Percentiles rank a stretch among this genome's conserved stretches.
Evolutionary conservation across 2,888 invertebrate species (phyloP).

Genomic region (Stenichneumon culpator): DNA sequence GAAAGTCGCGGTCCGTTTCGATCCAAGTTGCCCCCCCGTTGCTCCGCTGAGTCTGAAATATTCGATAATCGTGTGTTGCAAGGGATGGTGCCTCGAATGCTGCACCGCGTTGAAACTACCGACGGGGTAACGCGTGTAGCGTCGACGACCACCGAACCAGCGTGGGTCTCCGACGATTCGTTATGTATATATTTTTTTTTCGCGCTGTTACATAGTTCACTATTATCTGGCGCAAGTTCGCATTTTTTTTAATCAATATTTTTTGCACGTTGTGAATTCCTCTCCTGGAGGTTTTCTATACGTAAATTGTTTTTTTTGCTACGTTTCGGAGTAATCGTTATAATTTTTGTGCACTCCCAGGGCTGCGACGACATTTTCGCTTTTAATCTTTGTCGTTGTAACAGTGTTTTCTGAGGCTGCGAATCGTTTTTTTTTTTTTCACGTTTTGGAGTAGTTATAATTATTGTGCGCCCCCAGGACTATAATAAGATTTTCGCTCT

Average conservation of each 20-base stretch:
- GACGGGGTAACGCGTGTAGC: conserved; percentile 34
- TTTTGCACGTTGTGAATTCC: conserved; percentile 6
- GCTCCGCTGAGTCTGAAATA: neutral
- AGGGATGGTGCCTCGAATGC: conserved; percentile 3
- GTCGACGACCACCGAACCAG: conserved; percentile 11
- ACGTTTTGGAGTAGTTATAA: neutral
- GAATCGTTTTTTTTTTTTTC: neutral
- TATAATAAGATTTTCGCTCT: neutral
- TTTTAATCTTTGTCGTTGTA: neutral
- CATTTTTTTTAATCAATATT: neutral
- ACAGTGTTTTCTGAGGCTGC: neutral
- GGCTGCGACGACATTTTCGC: neutral
- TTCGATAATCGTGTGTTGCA: conserved; percentile 35
- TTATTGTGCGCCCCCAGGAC: neutral
- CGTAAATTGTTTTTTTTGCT: neutral
- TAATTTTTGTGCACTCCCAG: neutral
- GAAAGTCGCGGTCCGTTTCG: conserved; percentile 1
- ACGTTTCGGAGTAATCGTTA: neutral
- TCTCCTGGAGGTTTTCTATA: neutral
- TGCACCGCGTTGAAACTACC: conserved; percentile 5
- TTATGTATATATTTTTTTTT: neutral
- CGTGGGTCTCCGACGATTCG: neutral
- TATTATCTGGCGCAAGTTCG: neutral
- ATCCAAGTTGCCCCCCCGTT: neutral
- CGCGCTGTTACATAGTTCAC: too few species aligned